Conservation (phyloP, 2,797 vertebrate genomes). For the Sciaenops ocellatus region DNA sequence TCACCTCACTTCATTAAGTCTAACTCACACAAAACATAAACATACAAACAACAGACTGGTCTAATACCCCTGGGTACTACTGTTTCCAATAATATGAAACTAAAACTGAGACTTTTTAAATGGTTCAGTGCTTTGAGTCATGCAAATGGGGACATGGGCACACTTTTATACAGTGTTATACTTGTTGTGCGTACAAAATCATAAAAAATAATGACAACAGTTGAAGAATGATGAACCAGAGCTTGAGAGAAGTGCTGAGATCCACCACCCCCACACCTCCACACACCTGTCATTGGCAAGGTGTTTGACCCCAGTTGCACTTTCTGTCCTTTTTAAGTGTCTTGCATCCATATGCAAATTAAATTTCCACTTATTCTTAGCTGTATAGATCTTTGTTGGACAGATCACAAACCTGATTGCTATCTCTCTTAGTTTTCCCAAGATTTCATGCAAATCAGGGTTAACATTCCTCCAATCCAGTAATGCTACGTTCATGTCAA, state of each 20-base stretch:
- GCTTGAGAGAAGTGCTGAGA: background rate
- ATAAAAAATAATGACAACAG: background rate
- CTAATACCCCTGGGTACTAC: background rate
- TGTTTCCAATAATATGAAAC: background rate
- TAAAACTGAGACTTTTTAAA: background rate
- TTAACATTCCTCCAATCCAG: background rate
- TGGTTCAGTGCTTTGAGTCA: constrained; percentile 2
- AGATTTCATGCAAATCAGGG: background rate
- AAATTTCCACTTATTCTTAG: background rate
- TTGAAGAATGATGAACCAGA: background rate
- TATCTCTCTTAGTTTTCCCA: background rate
- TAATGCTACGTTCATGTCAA: background rate
- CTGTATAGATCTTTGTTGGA: background rate
- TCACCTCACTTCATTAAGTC: constrained; percentile 49
- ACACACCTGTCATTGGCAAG: background rate
- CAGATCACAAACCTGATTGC: constrained; percentile 7
- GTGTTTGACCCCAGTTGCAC: constrained; percentile 26
- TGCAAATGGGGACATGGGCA: background rate
- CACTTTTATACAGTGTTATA: background rate
- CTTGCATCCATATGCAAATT: background rate
- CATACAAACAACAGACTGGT: background rate
- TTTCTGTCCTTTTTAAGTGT: constrained; percentile 4
- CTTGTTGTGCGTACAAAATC: background rate
- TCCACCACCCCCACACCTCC: background rate
- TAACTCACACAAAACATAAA: background rate